Evolutionary conservation across 2,888 invertebrate genomes (phyloP), one percentile per base, ranked within the genome.

Genomic region (Pristionchus maxplancki): DNA sequence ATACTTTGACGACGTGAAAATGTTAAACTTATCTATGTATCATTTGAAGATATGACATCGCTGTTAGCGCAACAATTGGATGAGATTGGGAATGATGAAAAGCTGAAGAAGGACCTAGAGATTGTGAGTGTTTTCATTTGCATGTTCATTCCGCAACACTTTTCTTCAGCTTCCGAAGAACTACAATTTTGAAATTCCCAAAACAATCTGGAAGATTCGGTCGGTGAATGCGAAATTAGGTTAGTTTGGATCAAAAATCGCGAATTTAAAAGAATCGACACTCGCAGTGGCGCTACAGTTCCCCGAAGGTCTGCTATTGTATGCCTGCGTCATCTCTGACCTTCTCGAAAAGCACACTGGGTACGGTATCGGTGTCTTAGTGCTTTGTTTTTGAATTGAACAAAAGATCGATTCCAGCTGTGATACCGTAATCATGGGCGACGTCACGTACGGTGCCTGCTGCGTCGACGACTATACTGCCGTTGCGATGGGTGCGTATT

Each of bases 371-470:
- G 31, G 67, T n/a, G n/a, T n/a, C n/a, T n/a, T n/a, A 4, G 67
- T 11, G 24, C 24, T 34, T 74, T 20, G 40, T 44, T 44, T 11
- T 20, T 34, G 6, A 34, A 53, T 44, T 34, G 83, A 31, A 24
- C 2, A 5, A 58, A 13, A 17, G 17, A 78, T 78, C 28, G 78
- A 40, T 40, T 62, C 11, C 85, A 64, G 64, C 8, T 92, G 93
- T 95, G 98, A 98, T 93, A 97, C 97, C 0, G 96, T 99, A 83
- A 98, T 99, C 90, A 97, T 99, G 97, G 99, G 98, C 13, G 99
- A 99, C 95, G 98, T 99, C 28, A 99, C 99, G 0, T 99, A 99
- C 95, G 99, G 99, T 62, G 99, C 99, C 0, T 99, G 99, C 95
- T 99, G 99, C 95, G 97, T 99, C 20, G 99, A 99, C 95, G 99